Base-by-base conservation (phyloP, 2,888 invertebrate genomes). In the Amiota mariae region DNA sequence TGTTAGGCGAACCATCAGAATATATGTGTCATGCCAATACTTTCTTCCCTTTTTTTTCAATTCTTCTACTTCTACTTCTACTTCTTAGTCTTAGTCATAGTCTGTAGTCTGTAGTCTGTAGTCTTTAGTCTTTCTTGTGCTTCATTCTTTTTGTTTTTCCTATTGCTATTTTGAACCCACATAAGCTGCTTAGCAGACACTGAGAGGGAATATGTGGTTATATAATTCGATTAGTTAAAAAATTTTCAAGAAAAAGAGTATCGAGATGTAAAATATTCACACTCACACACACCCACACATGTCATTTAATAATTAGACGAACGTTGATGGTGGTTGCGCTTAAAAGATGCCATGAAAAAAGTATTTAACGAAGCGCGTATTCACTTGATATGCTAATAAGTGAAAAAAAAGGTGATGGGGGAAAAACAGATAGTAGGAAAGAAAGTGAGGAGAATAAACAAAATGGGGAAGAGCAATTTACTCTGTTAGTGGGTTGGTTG, bases 241-340 rank as follows among this genome's bases (percentile, higher is more conserved):
- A 36, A 36, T 6, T 6, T 6, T 36, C 36, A 36, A 36, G 36
- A 36, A 36, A 36, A 36, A 36, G 3, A 36, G 36, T 6, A 36
- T 36, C 36, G 36, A 36, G 36, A 36, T 6, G 36, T 36, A 6
- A 49, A 49, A 68, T 13, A 51, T 0, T 61, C 74, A 75, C 78
- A 78, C 77, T 72, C 82, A 83, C 49, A 51, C 13, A 8, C 71
- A 18, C 13, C 20, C 54, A 51, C 59, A 9, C 11, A 59, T 18
- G 11, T 20, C 36, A 36, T 36, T 36, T 36, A 36, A 36, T 36
- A 36, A 36, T 36, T 36, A 36, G 36, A 36, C 36, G 36, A 36
- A 36, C 6, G 59, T 20, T 18, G 59, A 20, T 20, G 10, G 20
- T 12, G 59, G 20, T 15, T 59, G 59, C 59, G 59, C 59, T 24